These are phyloP conservation scores for Hemibagrus wyckioides DNA, from an alignment of 2,113 vertebrate species.

Conservation along the genomic window DNA sequence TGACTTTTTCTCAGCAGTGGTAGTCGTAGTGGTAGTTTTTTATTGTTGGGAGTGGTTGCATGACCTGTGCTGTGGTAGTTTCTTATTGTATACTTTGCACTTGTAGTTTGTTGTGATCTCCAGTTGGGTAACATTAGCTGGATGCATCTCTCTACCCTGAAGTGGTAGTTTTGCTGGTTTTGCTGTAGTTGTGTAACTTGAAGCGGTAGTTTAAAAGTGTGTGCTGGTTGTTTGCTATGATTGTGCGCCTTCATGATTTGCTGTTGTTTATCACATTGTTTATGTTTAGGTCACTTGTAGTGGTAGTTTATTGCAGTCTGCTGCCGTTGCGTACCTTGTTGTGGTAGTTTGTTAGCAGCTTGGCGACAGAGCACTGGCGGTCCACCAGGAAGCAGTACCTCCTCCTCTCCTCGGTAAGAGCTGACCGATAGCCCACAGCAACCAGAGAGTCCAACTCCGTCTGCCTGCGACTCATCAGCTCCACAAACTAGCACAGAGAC, in stretches of 20 bases:
- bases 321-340: constrained; percentile 71
- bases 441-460: constrained; percentile 79
- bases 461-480: constrained; percentile 82
- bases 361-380: constrained; percentile 82
- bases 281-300: neutral
- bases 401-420: constrained; percentile 81
- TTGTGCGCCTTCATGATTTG: neutral
- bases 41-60: no score
- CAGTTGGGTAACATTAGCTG: neutral
- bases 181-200: neutral
- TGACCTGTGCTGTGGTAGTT: neutral
- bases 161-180: neutral
- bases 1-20: neutral
- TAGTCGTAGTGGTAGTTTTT: neutral
- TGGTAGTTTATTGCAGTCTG: neutral
- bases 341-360: constrained; percentile 82
- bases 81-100: neutral
- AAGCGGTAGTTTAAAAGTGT: neutral
- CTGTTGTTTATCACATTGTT: neutral
- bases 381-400: constrained; percentile 85
- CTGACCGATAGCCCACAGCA: constrained; percentile 79
- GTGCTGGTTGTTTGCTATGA: neutral
- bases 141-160: no score
- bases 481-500: constrained; percentile 73
- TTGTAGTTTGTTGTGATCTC: neutral